Percentiles rank a stretch among this genome's conserved stretches.
phyloP scores from a whole-genome alignment of 2,113 vertebrate species.

The Ellobius talpinus region DNA sequence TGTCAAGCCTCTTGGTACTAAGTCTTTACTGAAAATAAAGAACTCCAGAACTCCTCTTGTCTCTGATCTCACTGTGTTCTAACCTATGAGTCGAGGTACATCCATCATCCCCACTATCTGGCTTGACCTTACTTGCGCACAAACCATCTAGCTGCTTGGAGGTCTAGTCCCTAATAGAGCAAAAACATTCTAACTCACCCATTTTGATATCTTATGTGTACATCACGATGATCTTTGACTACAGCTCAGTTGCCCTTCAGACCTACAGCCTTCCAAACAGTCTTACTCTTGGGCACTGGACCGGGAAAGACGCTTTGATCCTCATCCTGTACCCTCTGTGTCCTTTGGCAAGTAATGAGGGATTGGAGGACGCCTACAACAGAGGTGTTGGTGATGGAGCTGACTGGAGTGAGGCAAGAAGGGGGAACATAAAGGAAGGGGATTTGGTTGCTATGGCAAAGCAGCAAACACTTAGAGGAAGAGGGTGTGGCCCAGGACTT shows the following conservation, averaged over 20 bases:
- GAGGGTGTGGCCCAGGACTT: conserved; percentile 66
- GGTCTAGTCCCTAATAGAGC: background rate
- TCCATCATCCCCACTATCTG: background rate
- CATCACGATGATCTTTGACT: background rate
- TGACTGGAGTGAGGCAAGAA: conserved; percentile 6
- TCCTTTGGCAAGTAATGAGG: conserved; percentile 59
- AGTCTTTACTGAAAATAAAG: background rate
- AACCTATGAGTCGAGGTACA: background rate
- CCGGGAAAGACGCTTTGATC: background rate
- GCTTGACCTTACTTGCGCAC: background rate
- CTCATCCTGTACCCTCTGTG: background rate
- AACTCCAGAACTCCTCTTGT: background rate
- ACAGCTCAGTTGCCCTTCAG: background rate
- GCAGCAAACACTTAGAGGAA: conserved; percentile 64
- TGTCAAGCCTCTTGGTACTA: background rate
- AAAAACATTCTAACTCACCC: background rate
- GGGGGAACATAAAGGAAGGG: conserved; percentile 20
- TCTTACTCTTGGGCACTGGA: background rate
- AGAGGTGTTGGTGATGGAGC: conserved; percentile 67
- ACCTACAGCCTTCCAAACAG: background rate
- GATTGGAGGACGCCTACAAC: background rate
- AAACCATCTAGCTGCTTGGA: background rate
- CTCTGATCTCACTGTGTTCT: background rate
- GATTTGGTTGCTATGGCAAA: conserved; percentile 56
- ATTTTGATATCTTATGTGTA: background rate